These are phyloP conservation scores for Octopus sinensis DNA, from an alignment of 1,140 invertebrate species.

Conservation along the genomic window DNA sequence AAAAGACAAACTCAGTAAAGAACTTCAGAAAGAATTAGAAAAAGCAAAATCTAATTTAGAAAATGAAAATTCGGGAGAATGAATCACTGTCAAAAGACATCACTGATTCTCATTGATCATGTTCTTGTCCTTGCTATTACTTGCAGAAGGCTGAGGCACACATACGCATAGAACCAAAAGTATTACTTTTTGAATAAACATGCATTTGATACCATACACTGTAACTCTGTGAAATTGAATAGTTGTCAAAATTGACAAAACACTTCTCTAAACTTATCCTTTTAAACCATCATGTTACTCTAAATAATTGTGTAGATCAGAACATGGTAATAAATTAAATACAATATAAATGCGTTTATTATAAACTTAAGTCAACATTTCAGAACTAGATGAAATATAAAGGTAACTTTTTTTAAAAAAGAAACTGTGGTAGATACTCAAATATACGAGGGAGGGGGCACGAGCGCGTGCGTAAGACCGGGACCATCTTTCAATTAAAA, in stretches of 20 bases:
- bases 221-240: background rate
- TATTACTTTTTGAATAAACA: background rate
- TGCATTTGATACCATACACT: background rate
- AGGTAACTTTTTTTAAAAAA: too few relatives aligned
- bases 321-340: too few relatives aligned
- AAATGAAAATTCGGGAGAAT: background rate
- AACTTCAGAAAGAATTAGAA: background rate
- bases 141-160: background rate
- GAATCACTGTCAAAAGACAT: background rate
- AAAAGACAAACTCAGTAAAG: background rate
- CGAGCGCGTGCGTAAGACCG: too few relatives aligned
- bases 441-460: too few relatives aligned
- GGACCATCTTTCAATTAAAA: too few relatives aligned
- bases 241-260: background rate
- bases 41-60: background rate
- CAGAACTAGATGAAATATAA: too few relatives aligned
- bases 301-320: too few relatives aligned
- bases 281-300: too few relatives aligned
- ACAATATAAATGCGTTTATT: too few relatives aligned
- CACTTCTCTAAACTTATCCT: too few relatives aligned
- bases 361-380: too few relatives aligned
- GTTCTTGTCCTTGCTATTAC: background rate
- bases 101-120: background rate
- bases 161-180: background rate
- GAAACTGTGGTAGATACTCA: too few relatives aligned